phyloP scores from a whole-genome alignment of 2,888 invertebrate species.

The Halocaridina rubra region DNA sequence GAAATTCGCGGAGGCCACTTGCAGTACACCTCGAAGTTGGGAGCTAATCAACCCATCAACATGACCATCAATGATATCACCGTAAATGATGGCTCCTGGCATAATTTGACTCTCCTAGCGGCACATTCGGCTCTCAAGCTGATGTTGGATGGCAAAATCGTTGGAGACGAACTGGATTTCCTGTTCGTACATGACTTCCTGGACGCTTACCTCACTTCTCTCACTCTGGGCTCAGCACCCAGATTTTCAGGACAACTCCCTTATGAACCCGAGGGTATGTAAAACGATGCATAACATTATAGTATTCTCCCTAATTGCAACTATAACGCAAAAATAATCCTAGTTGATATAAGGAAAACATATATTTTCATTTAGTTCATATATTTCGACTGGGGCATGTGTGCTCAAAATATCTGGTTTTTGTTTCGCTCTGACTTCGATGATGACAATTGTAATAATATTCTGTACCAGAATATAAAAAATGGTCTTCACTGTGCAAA shows the following conservation, averaged over 20 bases:
- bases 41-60: conserved; percentile 77
- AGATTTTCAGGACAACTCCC: conserved; percentile 35
- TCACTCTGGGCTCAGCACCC: conserved; percentile 84
- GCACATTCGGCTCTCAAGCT: conserved; percentile 75
- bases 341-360: too few species aligned
- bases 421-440: too few species aligned
- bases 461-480: too few species aligned
- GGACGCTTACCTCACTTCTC: conserved; percentile 85
- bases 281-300: too few species aligned
- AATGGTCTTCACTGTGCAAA: too few species aligned
- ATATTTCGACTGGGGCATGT: too few species aligned
- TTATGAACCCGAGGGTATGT: conserved; percentile 70
- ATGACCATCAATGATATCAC: conserved; percentile 77
- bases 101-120: conserved; percentile 83
- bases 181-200: conserved; percentile 91
- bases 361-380: too few species aligned
- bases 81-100: conserved; percentile 88
- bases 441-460: too few species aligned
- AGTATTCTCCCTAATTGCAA: too few species aligned
- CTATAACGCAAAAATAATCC: too few species aligned
- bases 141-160: conserved; percentile 77
- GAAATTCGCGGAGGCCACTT: conserved; percentile 83
- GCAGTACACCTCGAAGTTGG: conserved; percentile 83
- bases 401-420: too few species aligned
- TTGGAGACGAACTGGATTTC: conserved; percentile 87